Conservation (phyloP, 1,140 invertebrate species). For the Drosophila truncata region DNA sequence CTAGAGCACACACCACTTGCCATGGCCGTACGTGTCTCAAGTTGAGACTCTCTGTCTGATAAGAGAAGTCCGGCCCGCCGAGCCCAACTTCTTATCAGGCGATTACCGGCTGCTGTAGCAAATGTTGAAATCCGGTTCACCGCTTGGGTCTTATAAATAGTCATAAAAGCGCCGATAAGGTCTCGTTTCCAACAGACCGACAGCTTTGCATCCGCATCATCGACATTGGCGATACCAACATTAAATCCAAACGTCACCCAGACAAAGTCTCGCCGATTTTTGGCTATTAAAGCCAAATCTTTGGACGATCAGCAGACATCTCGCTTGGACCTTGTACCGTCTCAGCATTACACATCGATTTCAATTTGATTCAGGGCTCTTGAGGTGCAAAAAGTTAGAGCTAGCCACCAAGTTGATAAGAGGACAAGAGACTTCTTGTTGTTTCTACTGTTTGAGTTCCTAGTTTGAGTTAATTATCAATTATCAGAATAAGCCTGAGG, state of each 20-base stretch:
- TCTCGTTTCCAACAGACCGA: neutral
- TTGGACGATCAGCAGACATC: constrained; percentile 25
- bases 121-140: constrained; percentile 62
- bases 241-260: constrained; percentile 20
- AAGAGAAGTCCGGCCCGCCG: constrained; percentile 40
- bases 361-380: neutral
- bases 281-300: neutral
- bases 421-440: neutral
- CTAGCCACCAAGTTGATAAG: constrained; percentile 15
- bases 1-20: constrained; percentile 13
- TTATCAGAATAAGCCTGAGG: constrained; percentile 24
- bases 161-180: constrained; percentile 24
- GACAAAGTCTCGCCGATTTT: constrained; percentile 18
- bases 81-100: constrained; percentile 48
- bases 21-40: constrained; percentile 32
- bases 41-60: constrained; percentile 22
- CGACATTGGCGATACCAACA: constrained; percentile 10
- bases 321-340: constrained; percentile 20
- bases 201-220: constrained; percentile 58
- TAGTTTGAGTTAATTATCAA: constrained; percentile 34
- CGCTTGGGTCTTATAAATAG: constrained; percentile 40
- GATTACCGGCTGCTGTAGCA: constrained; percentile 22
- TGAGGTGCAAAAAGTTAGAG: constrained; percentile 11
- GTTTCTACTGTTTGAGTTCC: neutral
- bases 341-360: constrained; percentile 23